A percentile compares a stretch with the other conserved stretches of the same genome.
phyloP scores from a whole-genome alignment of 35 echinoderm and acorn worm species.

The Lytechinus variegatus region DNA sequence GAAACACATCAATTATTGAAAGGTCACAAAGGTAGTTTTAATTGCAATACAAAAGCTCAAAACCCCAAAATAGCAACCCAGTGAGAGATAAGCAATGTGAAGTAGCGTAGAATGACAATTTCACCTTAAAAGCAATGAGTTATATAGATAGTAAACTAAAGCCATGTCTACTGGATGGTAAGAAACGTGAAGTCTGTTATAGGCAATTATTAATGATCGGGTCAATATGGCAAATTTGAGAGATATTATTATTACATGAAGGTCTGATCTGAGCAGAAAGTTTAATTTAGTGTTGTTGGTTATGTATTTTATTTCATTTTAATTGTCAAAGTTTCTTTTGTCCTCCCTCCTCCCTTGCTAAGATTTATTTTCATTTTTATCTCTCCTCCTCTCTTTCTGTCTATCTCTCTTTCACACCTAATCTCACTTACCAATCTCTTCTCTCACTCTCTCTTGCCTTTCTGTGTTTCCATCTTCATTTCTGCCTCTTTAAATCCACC shows the following conservation, averaged over 20 bases:
- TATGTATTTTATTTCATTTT: too few relatives aligned
- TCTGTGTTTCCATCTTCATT: not conserved
- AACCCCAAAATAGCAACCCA: not conserved
- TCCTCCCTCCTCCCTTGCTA: too few relatives aligned
- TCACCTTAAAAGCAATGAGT: not conserved
- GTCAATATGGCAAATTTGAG: not conserved
- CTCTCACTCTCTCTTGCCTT: not conserved
- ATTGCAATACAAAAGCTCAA: not conserved
- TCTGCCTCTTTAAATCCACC: not conserved
- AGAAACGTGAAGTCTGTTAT: not conserved
- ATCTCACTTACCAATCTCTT: not conserved
- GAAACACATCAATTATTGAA: not conserved
- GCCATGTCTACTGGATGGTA: not conserved
- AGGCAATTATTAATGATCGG: not conserved
- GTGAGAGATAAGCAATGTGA: not conserved
- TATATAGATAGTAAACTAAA: not conserved
- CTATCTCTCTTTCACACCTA: not conserved
- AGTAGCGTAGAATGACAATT: not conserved
- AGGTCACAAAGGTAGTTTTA: not conserved
- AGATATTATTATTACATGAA: not conserved
- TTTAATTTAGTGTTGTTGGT: not conserved
- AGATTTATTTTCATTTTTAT: too few relatives aligned
- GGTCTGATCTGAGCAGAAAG: conserved; percentile 4
- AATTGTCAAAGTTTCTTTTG: too few relatives aligned
- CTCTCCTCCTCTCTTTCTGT: not conserved